Conservation (phyloP, 1,140 invertebrate genomes). For the Agrilus planipennis region DNA sequence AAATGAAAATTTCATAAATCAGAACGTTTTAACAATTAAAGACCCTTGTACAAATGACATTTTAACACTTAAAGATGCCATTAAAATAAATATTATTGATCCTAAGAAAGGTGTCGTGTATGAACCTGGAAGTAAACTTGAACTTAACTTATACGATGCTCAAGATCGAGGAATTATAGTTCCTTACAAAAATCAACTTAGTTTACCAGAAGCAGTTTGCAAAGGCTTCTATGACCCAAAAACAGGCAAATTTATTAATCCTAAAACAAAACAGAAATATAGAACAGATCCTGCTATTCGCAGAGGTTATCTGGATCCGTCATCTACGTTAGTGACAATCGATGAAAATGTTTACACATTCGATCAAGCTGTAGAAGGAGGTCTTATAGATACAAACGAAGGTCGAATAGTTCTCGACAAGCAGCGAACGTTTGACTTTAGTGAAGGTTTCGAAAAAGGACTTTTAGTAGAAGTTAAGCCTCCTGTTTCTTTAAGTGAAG, state of each 20-base stretch:
- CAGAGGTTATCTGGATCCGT: constrained; percentile 64
- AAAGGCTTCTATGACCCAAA: constrained; percentile 71
- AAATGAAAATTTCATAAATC: constrained; percentile 58
- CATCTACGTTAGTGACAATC: constrained; percentile 62
- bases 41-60: constrained; percentile 67
- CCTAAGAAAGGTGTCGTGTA: constrained; percentile 63
- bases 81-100: constrained; percentile 68
- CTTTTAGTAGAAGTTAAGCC: constrained; percentile 65
- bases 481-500: constrained; percentile 73
- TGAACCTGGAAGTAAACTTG: constrained; percentile 60
- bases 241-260: constrained; percentile 57
- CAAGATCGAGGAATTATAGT: constrained; percentile 69
- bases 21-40: constrained; percentile 65
- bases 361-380: constrained; percentile 65
- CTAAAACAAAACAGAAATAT: constrained; percentile 59
- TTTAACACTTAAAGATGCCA: constrained; percentile 69
- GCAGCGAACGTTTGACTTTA: constrained; percentile 61
- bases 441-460: constrained; percentile 77
- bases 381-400: constrained; percentile 62
- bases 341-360: constrained; percentile 67
- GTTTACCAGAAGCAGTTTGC: constrained; percentile 73
- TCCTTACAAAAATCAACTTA: constrained; percentile 67
- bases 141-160: constrained; percentile 67
- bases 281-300: constrained; percentile 48
- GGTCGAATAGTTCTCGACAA: constrained; percentile 50